Conservation (phyloP, 2,113 vertebrate genomes). For the Sebastes fasciatus region DNA sequence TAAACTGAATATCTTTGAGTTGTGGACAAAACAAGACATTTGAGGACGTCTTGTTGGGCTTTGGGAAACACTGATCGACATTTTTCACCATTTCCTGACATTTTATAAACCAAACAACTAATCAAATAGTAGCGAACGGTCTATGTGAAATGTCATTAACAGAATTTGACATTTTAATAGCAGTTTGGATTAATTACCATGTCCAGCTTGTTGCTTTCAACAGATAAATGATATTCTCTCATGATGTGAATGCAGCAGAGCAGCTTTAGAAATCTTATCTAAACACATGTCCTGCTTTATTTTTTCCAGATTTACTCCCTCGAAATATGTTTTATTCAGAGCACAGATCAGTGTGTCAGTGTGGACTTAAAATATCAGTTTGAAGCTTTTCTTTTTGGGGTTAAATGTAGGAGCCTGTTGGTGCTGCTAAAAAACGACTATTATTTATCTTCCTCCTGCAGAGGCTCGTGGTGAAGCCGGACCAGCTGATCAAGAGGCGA, state of each 20-base stretch:
- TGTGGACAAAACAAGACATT: too few relatives aligned
- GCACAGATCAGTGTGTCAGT: not conserved
- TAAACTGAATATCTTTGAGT: too few relatives aligned
- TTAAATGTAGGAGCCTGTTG: too few relatives aligned
- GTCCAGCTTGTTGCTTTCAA: not conserved
- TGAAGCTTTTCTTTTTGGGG: not conserved
- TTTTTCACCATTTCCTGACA: too few relatives aligned
- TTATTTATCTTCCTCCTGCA: conserved; percentile 56
- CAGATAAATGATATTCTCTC: not conserved
- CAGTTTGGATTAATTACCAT: not conserved
- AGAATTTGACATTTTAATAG: not conserved
- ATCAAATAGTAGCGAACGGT: not conserved
- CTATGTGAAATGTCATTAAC: not conserved
- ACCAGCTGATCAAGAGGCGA: conserved; percentile 97
- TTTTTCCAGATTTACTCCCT: not conserved
- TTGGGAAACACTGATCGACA: too few relatives aligned
- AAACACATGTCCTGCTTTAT: not conserved
- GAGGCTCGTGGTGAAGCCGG: conserved; percentile 96
- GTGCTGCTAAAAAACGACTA: not conserved
- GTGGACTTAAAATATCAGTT: not conserved
- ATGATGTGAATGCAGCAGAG: not conserved
- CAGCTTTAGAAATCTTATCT: not conserved
- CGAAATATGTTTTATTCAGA: not conserved
- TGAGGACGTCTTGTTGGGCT: too few relatives aligned
- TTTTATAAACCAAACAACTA: too few relatives aligned